These are phyloP conservation scores for Hemiprocne comata DNA, from an alignment of 2,113 vertebrate species.

Conservation along the genomic window DNA sequence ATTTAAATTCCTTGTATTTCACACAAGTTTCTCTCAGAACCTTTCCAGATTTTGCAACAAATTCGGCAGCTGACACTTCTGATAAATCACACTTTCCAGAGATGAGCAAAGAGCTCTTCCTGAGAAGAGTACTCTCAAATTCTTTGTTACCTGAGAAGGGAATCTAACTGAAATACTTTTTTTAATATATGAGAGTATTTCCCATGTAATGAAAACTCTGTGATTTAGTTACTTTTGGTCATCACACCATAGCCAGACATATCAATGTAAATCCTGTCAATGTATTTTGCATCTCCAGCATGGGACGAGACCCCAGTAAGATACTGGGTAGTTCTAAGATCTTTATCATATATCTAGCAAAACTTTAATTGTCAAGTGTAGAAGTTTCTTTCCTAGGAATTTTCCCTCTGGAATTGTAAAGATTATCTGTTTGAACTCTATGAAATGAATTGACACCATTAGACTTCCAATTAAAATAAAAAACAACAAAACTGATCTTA, in stretches of 20 bases:
- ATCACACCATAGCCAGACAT: not conserved
- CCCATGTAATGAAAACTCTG: not conserved
- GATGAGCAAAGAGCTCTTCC: not conserved
- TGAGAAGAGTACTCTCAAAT: not conserved
- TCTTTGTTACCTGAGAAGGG: not conserved
- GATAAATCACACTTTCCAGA: not conserved
- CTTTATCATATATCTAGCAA: too few relatives aligned
- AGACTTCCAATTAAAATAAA: too few relatives aligned
- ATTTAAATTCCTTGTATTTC: not conserved
- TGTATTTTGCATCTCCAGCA: fast-evolving
- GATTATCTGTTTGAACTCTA: too few relatives aligned
- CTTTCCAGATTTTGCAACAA: not conserved
- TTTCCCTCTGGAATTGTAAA: too few relatives aligned
- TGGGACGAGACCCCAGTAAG: too few relatives aligned
- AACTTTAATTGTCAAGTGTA: too few relatives aligned
- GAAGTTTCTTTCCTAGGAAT: too few relatives aligned
- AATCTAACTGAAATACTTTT: not conserved
- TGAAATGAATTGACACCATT: too few relatives aligned
- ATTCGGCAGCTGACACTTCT: not conserved
- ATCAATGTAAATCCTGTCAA: not conserved
- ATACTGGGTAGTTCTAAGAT: too few relatives aligned
- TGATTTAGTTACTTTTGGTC: not conserved
- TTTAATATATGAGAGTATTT: not conserved
- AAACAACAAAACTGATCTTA: too few relatives aligned
- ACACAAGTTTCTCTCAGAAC: not conserved